Conservation (phyloP, 2,113 vertebrate genomes). For the Cisticola juncidis region DNA sequence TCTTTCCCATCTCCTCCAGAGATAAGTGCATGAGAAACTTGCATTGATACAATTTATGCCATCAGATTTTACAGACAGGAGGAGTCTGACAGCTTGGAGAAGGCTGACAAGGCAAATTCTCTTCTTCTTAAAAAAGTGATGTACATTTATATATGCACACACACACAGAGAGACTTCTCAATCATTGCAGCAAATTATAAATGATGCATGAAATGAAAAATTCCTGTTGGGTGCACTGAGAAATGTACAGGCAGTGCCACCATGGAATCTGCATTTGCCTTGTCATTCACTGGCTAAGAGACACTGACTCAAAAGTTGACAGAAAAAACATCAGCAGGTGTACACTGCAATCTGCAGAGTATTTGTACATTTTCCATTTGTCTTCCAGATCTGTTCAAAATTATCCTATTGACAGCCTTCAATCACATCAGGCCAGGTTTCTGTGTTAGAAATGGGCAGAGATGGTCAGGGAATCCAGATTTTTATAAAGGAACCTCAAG, state of each 20-base stretch:
- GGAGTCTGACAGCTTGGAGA: not conserved
- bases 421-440: not conserved
- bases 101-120: not conserved
- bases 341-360: not conserved
- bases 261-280: not conserved
- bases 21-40: not conserved
- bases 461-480: not conserved
- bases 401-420: not conserved
- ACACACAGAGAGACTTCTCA: not conserved
- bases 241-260: not conserved
- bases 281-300: not conserved
- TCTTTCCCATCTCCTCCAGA: not conserved
- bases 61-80: not conserved
- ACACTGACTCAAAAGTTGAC: not conserved
- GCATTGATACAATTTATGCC: not conserved
- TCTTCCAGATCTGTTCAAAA: not conserved
- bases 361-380: not conserved
- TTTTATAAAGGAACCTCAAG: not conserved
- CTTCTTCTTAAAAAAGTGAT: not conserved
- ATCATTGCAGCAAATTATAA: slow-evolving; percentile 29
- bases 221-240: not conserved
- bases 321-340: not conserved
- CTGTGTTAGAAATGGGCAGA: not conserved
- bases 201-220: slow-evolving; percentile 63
- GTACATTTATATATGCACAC: not conserved